These are phyloP conservation scores for Rhynchonycteris naso DNA, from an alignment of 2,797 vertebrate species.

Conservation along the genomic window DNA sequence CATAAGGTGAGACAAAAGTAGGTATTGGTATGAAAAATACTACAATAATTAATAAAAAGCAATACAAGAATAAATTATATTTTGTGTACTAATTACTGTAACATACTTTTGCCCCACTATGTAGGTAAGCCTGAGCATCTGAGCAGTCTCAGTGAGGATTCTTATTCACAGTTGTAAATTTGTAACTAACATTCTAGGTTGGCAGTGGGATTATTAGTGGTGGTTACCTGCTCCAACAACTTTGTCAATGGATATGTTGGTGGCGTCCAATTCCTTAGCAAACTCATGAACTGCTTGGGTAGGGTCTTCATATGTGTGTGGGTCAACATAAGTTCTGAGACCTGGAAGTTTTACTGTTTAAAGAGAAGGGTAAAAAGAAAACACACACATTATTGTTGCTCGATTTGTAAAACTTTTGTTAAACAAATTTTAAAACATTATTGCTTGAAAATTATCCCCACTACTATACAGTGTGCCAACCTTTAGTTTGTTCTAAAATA, in stretches of 20 bases:
- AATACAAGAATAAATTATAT: background rate
- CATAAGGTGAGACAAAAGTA: background rate
- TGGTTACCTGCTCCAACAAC: constrained; percentile 97
- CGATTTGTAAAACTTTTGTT: background rate
- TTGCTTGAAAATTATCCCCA: background rate
- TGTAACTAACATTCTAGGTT: background rate
- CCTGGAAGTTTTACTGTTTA: constrained; percentile 95
- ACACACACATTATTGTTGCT: background rate
- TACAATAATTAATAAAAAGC: background rate
- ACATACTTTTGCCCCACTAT: background rate
- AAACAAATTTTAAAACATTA: background rate
- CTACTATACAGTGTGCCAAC: background rate
- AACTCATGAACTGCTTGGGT: constrained; percentile 98
- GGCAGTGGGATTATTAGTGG: background rate
- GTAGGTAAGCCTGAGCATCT: background rate
- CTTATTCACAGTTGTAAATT: background rate
- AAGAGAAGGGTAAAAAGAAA: constrained; percentile 59
- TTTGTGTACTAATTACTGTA: background rate
- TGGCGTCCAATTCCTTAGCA: constrained; percentile 96
- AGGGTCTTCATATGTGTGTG: constrained; percentile 98
- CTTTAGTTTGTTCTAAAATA: background rate
- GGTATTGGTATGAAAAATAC: background rate
- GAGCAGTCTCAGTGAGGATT: background rate
- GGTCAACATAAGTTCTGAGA: constrained; percentile 96
- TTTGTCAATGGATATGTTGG: constrained; percentile 97